Evolutionary conservation across 92 coral and sea anemone genomes (phyloP), one percentile per base, ranked within the genome.

Genomic region (Diadumene lineata): DNA sequence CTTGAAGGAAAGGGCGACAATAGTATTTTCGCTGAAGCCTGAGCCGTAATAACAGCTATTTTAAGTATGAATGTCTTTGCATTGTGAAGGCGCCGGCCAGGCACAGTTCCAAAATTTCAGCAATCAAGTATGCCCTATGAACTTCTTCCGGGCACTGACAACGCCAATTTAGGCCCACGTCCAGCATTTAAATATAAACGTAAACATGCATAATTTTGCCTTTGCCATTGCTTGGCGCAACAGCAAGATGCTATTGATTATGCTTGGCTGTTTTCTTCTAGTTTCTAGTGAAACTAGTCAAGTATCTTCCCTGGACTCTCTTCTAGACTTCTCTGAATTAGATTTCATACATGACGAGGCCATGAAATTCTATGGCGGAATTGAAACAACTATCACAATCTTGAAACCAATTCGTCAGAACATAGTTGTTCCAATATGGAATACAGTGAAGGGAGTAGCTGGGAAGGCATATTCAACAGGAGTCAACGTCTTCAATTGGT

Each of bases 281-380:
- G 43, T 62, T 19, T 28, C 17, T 4, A 62, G n/a, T n/a, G n/a
- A n/a, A n/a, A n/a, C 43, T 1, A 31, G 68, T 43, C 18, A 27
- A 28, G 68, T 31, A 0, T 62, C 68, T 28, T 1, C 68, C 43
- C 13, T 62, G 68, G 68, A 62, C 23, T 73, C 58, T 28, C 25
- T 56, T 38, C 48, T 38, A 13, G 48, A 38, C 13, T 38, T 38
- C 50, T 34, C 70, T 1, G 50, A 32, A 28, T 22, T 67, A 38
- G 74, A 73, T 50, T 76, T 73, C 24, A 84, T 87, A 11, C 86
- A 91, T 11, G 73, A 80, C 27, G 53, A 82, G 0, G 32, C 87
- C 65, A 87, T 83, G 84, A 38, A 61, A 17, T 90, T 68, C 51
- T 87, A 84, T 38, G 57, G 80, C 27, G 96, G 96, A 46, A 75